phyloP scores from a whole-genome alignment of 2,888 invertebrate genomes.

The Torymus auratus region DNA sequence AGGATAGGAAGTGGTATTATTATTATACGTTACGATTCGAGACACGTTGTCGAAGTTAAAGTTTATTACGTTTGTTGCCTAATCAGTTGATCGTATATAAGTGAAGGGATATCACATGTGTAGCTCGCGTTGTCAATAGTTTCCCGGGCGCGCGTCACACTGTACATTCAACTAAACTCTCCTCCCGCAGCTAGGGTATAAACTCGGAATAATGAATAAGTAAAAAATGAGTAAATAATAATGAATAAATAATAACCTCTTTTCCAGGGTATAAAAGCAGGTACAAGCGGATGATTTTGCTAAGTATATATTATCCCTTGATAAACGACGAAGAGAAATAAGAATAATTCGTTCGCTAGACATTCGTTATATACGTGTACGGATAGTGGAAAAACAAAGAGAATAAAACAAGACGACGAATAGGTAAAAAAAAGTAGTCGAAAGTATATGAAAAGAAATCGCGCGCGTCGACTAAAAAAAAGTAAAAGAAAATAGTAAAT shows the following conservation, averaged over 20 bases:
- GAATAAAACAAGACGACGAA: not conserved
- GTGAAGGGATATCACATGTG: not conserved
- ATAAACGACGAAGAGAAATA: not conserved
- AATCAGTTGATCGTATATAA: not conserved
- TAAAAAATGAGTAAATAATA: conserved; percentile 24
- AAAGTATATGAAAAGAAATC: not conserved
- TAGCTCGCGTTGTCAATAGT: conserved; percentile 31
- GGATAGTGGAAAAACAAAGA: conserved; percentile 3
- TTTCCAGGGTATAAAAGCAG: conserved; percentile 55
- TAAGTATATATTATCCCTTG: conserved; percentile 32
- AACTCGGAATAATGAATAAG: conserved; percentile 5
- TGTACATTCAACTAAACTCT: conserved; percentile 35
- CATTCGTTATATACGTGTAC: conserved; percentile 35
- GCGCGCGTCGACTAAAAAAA: conserved; percentile 7
- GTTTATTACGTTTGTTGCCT: too few relatives aligned
- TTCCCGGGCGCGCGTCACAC: not conserved
- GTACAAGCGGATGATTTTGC: conserved; percentile 48
- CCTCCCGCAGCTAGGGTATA: conserved; percentile 8
- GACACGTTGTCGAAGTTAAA: too few relatives aligned
- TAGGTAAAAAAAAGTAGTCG: not conserved
- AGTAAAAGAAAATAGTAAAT: not conserved
- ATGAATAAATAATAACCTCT: conserved; percentile 32
- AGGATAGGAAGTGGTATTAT: too few relatives aligned
- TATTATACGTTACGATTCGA: too few relatives aligned
- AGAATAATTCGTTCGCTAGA: conserved; percentile 20